Base-by-base conservation (phyloP, 1,140 invertebrate species). In the Dinothrombium tinctorium region DNA sequence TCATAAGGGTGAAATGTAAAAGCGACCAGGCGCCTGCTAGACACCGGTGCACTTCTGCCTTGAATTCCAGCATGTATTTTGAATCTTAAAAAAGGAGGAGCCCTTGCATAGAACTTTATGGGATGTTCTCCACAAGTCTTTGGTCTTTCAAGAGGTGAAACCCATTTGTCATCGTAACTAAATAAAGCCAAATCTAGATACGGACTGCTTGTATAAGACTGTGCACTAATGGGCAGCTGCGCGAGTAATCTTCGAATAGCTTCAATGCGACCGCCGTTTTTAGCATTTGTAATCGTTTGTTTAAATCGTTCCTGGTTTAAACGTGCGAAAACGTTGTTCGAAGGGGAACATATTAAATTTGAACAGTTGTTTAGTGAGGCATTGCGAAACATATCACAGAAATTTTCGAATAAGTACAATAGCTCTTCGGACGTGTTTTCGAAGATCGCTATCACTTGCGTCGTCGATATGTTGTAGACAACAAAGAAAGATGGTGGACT, bases 1-100 rank as follows among this genome's bases (percentile, higher is more conserved):
- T 94, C 84, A 25, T 73, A 80, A 0, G 87, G 89, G 63, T 95
- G 89, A 59, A 90, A 94, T n/a, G 81, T 90, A 57, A 92, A 94
- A 7, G 87, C 84, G n/a, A 92, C 86, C 2, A 94, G 64, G 48
- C 83, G 58, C 49, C 80, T 64, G 8, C 73, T 70, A 40, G 63
- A 60, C 41, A 65, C 62, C 24, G 56, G 55, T 8, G 65, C 66
- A 57, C 47, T 66, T 59, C 58, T 66, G 64, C 66, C 66, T 44
- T 69, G 53, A 32, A 75, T 65, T 43, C 84, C 75, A 14, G 79
- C 74, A 59, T 84, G 72, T 53, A 92, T 76, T 58, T 76, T 67
- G 59, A 83, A 84, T 57, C 81, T 82, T n/a, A 87, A 59, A 17
- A 84, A 62, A 14, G 78, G 80, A 0, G 82, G 84, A 55, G 89